Evolutionary conservation across 2,888 invertebrate genomes (phyloP).

Genomic region (Notodonta ziczac): DNA sequence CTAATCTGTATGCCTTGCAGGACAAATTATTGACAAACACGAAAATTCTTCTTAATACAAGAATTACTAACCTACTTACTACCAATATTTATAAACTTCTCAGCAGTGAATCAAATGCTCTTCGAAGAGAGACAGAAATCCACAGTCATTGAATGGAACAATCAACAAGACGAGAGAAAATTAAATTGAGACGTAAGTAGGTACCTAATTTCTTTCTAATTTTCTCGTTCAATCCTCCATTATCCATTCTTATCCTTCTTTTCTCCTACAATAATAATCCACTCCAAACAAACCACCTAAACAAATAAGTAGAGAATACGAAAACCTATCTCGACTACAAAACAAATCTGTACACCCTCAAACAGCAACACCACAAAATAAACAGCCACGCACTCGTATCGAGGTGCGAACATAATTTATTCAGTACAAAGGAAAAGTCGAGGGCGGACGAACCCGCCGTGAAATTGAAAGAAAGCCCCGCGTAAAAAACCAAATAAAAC

Average conservation of each 20-base stretch:
- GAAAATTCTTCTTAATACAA: too few relatives aligned
- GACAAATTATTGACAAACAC: too few relatives aligned
- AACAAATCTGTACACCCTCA: conserved; percentile 57
- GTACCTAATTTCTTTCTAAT: too few relatives aligned
- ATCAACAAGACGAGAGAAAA: too few relatives aligned
- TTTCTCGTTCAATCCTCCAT: neutral
- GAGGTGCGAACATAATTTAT: conserved; percentile 79
- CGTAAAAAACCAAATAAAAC: conserved; percentile 54
- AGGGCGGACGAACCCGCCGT: conserved; percentile 60
- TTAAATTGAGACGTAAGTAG: too few relatives aligned
- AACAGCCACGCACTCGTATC: conserved; percentile 57
- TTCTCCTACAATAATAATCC: neutral
- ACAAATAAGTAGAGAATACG: neutral
- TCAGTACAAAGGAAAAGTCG: conserved; percentile 67
- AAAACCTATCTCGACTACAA: conserved; percentile 28
- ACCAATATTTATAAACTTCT: too few relatives aligned
- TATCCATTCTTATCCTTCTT: neutral
- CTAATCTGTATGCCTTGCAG: too few relatives aligned
- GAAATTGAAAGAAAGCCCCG: conserved; percentile 75
- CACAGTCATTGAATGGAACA: too few relatives aligned
- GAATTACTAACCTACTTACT: too few relatives aligned
- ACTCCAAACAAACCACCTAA: neutral
- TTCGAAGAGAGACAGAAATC: too few relatives aligned
- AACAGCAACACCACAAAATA: conserved; percentile 56
- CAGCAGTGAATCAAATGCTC: too few relatives aligned